Conservation (phyloP, 2,888 invertebrate genomes). For the Ceratothoa steindachneri region DNA sequence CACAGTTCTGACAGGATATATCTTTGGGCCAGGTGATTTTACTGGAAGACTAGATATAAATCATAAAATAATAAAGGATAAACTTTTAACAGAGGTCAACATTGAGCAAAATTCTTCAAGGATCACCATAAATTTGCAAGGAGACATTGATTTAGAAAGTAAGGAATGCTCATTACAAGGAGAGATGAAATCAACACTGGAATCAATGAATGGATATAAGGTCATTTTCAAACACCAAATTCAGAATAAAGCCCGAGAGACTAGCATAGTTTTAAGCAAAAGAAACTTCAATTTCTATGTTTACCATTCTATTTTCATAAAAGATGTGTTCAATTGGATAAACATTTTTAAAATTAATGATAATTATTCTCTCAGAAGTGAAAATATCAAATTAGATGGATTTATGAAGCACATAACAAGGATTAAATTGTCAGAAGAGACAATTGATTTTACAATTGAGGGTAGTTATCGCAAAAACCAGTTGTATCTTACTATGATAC, state of each 20-base stretch:
- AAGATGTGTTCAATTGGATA: slow-evolving; percentile 29
- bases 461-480: not conserved
- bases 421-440: not conserved
- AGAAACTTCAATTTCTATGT: slow-evolving; percentile 14
- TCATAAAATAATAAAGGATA: slow-evolving; percentile 24
- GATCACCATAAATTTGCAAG: slow-evolving; percentile 8
- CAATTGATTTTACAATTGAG: not conserved
- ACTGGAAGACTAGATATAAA: slow-evolving; percentile 6
- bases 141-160: slow-evolving; percentile 14
- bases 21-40: not conserved
- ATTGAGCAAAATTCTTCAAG: slow-evolving; percentile 19
- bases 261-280: slow-evolving; percentile 13
- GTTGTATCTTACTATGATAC: not conserved
- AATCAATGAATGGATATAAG: slow-evolving; percentile 27
- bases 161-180: slow-evolving; percentile 17
- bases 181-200: slow-evolving; percentile 23
- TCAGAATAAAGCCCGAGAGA: slow-evolving; percentile 7
- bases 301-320: slow-evolving; percentile 16
- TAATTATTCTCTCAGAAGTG: slow-evolving; percentile 22
- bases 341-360: slow-evolving; percentile 27
- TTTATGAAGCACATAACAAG: not conserved
- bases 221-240: slow-evolving; percentile 20
- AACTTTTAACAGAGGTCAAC: slow-evolving; percentile 17
- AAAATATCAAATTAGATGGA: not conserved
- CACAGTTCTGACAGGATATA: not conserved